Conservation (phyloP, 1,140 invertebrate genomes). For the Atta cephalotes region DNA sequence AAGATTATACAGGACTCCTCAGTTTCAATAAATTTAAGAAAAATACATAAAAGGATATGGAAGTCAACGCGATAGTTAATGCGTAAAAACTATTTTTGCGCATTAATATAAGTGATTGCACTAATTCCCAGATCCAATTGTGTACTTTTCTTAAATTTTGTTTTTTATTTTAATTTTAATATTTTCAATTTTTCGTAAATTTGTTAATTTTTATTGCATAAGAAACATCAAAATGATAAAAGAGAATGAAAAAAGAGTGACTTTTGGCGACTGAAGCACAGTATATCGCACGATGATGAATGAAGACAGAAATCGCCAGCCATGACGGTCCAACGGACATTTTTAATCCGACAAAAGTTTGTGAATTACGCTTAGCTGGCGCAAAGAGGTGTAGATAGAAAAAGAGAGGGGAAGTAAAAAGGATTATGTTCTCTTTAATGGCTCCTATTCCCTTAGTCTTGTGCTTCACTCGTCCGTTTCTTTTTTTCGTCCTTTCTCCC, state of each 20-base stretch:
- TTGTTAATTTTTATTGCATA: neutral
- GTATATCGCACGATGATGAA: constrained; percentile 47
- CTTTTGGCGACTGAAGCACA: constrained; percentile 11
- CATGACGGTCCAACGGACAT: constrained; percentile 40
- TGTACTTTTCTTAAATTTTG: no score
- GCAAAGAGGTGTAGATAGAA: neutral
- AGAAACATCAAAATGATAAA: neutral
- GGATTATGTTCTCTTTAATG: constrained; percentile 66
- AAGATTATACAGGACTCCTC: no score
- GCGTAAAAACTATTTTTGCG: no score
- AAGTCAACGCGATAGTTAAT: no score
- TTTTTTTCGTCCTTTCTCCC: constrained; percentile 20
- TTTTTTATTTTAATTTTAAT: neutral
- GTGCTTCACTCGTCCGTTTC: constrained; percentile 34
- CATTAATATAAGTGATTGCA: no score
- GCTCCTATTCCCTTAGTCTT: constrained; percentile 64
- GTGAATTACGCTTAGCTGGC: constrained; percentile 51
- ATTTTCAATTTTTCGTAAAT: neutral
- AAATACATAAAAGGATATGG: no score
- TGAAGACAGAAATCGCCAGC: constrained; percentile 48
- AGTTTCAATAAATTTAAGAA: no score
- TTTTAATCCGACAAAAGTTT: constrained; percentile 65
- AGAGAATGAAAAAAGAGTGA: neutral
- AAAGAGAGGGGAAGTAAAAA: constrained; percentile 40
- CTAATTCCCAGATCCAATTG: no score